Evolutionary conservation across 1,140 invertebrate species (phyloP).

Genomic region (Manduca sexta): DNA sequence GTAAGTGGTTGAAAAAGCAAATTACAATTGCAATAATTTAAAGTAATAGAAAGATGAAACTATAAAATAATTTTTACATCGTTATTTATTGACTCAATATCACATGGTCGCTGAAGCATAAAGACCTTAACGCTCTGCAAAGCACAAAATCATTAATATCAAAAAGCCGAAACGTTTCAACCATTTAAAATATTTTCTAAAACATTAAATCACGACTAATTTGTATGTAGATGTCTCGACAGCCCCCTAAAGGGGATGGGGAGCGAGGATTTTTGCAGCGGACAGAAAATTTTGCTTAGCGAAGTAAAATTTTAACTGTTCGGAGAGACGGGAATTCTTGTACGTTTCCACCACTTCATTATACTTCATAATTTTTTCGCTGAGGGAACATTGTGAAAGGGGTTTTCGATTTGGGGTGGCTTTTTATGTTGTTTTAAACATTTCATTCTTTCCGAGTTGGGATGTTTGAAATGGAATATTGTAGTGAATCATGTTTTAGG

Average conservation of each 20-base stretch:
- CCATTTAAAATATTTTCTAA: conserved; percentile 46
- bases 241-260: conserved; percentile 60
- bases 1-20: too few relatives aligned
- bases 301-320: conserved; percentile 72
- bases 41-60: too few relatives aligned
- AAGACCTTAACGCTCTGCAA: too few relatives aligned
- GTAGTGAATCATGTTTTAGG: too few relatives aligned
- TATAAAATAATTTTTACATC: too few relatives aligned
- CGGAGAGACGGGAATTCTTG: conserved; percentile 67
- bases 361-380: conserved; percentile 63
- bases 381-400: conserved; percentile 48
- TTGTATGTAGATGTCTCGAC: too few relatives aligned
- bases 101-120: too few relatives aligned
- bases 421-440: conserved; percentile 8
- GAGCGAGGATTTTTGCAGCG: conserved; percentile 70
- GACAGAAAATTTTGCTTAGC: conserved; percentile 72
- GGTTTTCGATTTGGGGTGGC: conserved; percentile 17
- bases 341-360: conserved; percentile 67
- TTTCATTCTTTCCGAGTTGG: not conserved
- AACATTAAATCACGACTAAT: conserved; percentile 61
- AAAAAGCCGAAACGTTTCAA: too few relatives aligned
- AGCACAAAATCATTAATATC: too few relatives aligned
- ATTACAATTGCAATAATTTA: too few relatives aligned
- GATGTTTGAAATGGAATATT: too few relatives aligned
- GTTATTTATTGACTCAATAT: too few relatives aligned